Evolutionary conservation across 2,113 vertebrate species (phyloP), one percentile per base, ranked within the genome.

Genomic region (Hepsetus odoe): DNA sequence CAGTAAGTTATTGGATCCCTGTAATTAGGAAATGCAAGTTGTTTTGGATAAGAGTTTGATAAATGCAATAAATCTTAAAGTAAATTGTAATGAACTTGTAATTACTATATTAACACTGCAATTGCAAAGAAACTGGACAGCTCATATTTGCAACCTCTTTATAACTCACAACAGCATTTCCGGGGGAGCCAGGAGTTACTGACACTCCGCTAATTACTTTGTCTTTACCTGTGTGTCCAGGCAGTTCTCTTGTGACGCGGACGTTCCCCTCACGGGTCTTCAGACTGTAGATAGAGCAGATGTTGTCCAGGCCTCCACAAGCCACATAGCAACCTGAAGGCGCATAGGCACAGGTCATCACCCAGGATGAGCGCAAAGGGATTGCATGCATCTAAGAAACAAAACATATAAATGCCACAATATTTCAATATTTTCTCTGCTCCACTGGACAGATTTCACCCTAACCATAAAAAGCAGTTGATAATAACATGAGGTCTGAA

Each of bases 311-410:
- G 12, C 95, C 95, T 20, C 95, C 95, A 38, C 94, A 95, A 35
- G 95, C 95, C 11, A 96, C 95, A 0, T 94, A 96, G 87, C 95
- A 95, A 2, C 95, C 95, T 0, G 94, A 96, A 0, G 94, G 95
- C 0, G 95, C 95, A 0, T 96, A 96, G 0, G 95, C 94, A 26
- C 94, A 96, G 4, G 94, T 96, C 95, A 96, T 96, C 35, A 96
- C 95, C 95, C 95, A 96, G 82, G 95, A 96, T 65, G 94, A 95
- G 67, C 95, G 84, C 89, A 96, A 59, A 1, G 97, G 97, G 81
- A 98, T 99, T 76, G 97, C 97, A 2, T 99, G 97, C 94, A 98
- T 96, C 97, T 99, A 74, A 1, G 80, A 72, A 68, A 24, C 13
- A 51, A 14, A 42, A 61, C 51, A 32, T 7, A 72, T 7, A 61